These are phyloP conservation scores for Zaprionus tsacasi DNA, from an alignment of 1,140 invertebrate genomes.

Conservation along the genomic window DNA sequence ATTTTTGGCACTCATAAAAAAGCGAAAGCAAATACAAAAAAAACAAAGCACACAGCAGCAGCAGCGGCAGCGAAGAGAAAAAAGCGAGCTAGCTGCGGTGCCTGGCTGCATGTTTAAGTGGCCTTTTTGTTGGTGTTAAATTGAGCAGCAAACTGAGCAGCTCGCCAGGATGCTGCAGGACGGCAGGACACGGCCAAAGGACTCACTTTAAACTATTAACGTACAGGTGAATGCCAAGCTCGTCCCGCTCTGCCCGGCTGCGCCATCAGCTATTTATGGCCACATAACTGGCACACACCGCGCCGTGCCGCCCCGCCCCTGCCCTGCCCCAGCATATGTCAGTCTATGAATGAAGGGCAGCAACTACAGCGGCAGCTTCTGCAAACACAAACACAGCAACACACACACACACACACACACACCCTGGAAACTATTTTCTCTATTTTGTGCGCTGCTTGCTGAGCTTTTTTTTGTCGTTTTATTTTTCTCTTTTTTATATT, in stretches of 20 bases:
- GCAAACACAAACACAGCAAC: slow-evolving; percentile 25
- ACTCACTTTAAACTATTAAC: slow-evolving; percentile 79
- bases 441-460: slow-evolving; percentile 60
- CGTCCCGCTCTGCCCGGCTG: neutral
- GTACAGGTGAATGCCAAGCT: slow-evolving; percentile 23
- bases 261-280: slow-evolving; percentile 73
- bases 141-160: slow-evolving; percentile 68
- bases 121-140: slow-evolving; percentile 74
- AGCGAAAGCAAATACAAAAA: slow-evolving; percentile 20
- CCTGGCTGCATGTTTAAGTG: slow-evolving; percentile 56
- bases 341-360: slow-evolving; percentile 65
- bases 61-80: neutral
- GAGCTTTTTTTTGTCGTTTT: slow-evolving; percentile 39
- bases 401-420: slow-evolving; percentile 11
- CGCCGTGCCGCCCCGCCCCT: slow-evolving; percentile 6
- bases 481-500: slow-evolving; percentile 2
- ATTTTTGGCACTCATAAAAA: slow-evolving; percentile 62
- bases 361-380: slow-evolving; percentile 42
- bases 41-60: neutral
- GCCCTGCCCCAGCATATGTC: slow-evolving; percentile 59
- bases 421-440: slow-evolving; percentile 51
- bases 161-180: slow-evolving; percentile 5
- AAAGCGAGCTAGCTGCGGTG: neutral
- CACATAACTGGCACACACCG: slow-evolving; percentile 72
- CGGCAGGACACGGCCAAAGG: slow-evolving; percentile 37